These are phyloP conservation scores for Chymomyza fuscimana DNA, from an alignment of 2,888 invertebrate genomes.

Conservation along the genomic window DNA sequence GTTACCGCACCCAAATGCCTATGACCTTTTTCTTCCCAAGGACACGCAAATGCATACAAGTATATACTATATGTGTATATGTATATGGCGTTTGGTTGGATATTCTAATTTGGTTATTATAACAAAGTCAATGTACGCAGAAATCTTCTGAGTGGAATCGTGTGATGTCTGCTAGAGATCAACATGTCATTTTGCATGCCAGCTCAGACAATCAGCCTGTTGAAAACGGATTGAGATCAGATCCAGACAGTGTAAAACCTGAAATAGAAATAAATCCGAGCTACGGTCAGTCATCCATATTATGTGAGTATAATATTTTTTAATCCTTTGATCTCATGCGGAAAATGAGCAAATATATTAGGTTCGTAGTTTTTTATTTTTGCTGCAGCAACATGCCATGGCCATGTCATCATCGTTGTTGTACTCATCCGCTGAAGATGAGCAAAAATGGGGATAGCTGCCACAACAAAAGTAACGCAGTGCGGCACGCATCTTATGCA, in stretches of 20 bases:
- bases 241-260: neutral
- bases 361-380: constrained; percentile 21
- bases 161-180: constrained; percentile 43
- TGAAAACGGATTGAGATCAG: constrained; percentile 27
- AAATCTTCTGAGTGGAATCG: constrained; percentile 44
- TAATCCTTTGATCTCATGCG: constrained; percentile 68
- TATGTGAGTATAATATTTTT: constrained; percentile 25
- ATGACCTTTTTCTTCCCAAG: constrained; percentile 62
- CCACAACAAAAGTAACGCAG: constrained; percentile 47
- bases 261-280: neutral
- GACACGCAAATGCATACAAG: constrained; percentile 34
- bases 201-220: constrained; percentile 3
- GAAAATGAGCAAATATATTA: constrained; percentile 57
- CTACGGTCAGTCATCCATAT: constrained; percentile 3
- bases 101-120: constrained; percentile 12
- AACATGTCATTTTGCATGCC: constrained; percentile 50
- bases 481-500: constrained; percentile 39
- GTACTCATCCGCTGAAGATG: constrained; percentile 49
- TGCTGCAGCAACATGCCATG: constrained; percentile 45
- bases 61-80: neutral
- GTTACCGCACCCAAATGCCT: constrained; percentile 58
- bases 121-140: constrained; percentile 32
- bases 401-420: constrained; percentile 56
- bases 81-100: neutral
- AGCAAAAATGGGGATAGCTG: constrained; percentile 58